Evolutionary conservation across 2,113 vertebrate species (phyloP), one percentile per base, ranked within the genome.

Genomic region (Pipa parva): DNA sequence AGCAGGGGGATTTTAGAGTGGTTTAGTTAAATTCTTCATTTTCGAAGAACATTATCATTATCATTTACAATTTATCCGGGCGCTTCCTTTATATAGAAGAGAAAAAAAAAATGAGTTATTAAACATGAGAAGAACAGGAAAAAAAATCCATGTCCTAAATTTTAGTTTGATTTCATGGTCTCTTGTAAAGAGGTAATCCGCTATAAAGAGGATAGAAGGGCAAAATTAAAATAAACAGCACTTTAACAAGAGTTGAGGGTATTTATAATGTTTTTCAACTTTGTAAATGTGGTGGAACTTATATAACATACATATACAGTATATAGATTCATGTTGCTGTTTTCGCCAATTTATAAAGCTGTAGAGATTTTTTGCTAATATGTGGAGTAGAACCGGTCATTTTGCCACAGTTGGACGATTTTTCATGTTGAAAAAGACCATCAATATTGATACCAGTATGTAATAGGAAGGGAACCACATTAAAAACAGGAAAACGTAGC

Each of bases 1-100:
- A 89, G 89, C 88, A 85, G 89, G 87, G n/a, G 85, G 82, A 82
- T 65, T 77, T 84, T 63, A 82, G 83, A 90, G 85, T 88, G 85
- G 77, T 78, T 84, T 82, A 71, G 81, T 84, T 85, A 83, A 84
- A 85, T 85, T 89, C 80, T 81, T 85, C 79, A 70, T 86, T 86
- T 84, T 71, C 68, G 81, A 83, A 81, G 73, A 77, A 70, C 73
- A 73, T 76, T 75, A 74, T 39, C 77, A 56, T 77, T 77, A 71
- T 73, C 75, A 80, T 81, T 84, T 85, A 73, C 70, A 80, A 75
- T 82, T 8, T 26, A 17, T 54, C n/a, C 50, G 80, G 77, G 67
- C 59, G n/a, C 69, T 55, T 3, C 22, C 50, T 85, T 66, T 82
- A 78, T 84, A 49, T 36, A 18, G 37, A 7, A 36, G 24, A 42